Evolutionary conservation across 2,888 invertebrate genomes (phyloP), one percentile per base, ranked within the genome.

Genomic region (Rhopalosiphum nymphaeae): DNA sequence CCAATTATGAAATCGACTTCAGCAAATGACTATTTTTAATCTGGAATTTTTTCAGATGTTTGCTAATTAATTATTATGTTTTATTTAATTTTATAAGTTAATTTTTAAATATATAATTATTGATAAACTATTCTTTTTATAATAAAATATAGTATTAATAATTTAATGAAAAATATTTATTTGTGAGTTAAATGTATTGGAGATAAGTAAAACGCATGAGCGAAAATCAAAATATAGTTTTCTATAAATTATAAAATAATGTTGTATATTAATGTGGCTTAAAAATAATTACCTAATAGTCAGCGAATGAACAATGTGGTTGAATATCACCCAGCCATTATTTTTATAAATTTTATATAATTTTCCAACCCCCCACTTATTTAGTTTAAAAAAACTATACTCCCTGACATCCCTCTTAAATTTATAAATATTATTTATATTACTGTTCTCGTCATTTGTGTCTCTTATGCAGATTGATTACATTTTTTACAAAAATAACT

Each of bases 91-190:
- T 89, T 93, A 89, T 93, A 93, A 93, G 53, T 89, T 93, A 93
- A 89, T 93, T 93, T 93, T 93, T 93, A n/a, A 88, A 92, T 89
- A 89, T 93, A 56, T 93, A 90, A 85, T 90, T 85, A 85, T 36
- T 85, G 36, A 46, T 57, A 57, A 84, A 93, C 44, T 25, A 84
- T 85, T 93, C 16, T 93, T 84, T 93, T 89, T 84, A 49, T 85
- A 88, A 92, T 92, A 53, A 92, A 57, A 89, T 93, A 44, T 89
- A 84, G 46, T 84, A 93, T 85, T 90, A 85, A 85, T 87, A 36
- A 90, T 84, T 89, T n/a, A 21, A 90, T 91, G 26, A 91, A 78
- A 78, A 91, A 42, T 53, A 26, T 53, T 56, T 86, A 25, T 86
- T 91, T 36, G n/a, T 57, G 56, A 56, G 10, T 44, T 91, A n/a